Base-by-base conservation (phyloP, 1,140 invertebrate genomes). In the Cherax quadricarinatus region DNA sequence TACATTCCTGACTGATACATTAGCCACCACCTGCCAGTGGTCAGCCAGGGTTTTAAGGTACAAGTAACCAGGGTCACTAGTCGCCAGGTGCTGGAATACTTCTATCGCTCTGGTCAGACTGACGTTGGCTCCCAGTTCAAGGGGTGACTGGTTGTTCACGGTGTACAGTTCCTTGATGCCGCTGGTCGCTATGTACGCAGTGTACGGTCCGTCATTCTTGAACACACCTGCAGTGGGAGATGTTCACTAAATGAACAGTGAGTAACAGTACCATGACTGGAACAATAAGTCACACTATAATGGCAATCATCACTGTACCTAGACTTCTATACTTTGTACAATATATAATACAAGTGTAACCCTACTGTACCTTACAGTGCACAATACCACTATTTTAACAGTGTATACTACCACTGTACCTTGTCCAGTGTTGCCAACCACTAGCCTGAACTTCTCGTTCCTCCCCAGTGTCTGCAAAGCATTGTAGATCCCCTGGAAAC, bases 151-250 rank as follows among this genome's bases (percentile, higher is more conserved):
- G 30, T 87, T 53, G 0, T 60, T 73, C n/a, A 83, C 70, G 5
- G 30, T 81, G 83, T 94, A 88, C 62, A 95, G 82, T 60, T 95
- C 94, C 60, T 94, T 79, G 3, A 95, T 93, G 5, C 94, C 94
- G 83, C 95, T 94, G 4, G 95, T 88, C 66, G 95, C 95, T 83
- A 96, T 94, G 80, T 95, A 94, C 3, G 94, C 93, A 21, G 94
- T 93, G 94, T 94, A 95, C 4, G 94, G 95, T 24, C 94, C 95
- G 81, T 95, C 94, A 78, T 95, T 94, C 90, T 94, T 94, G 93
- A 94, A 95, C 7, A 95, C 95, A 73, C 95, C 95, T 95, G 21
- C 51, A 66, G 16, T 48, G 49, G 51, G 21, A 83, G n/a, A 41
- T 41, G 30, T 41, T 41, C 30, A 41, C 30, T 41, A 1, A 41